Evolutionary conservation across 2,888 invertebrate genomes (phyloP).

Genomic region (Cordilura impudica): DNA sequence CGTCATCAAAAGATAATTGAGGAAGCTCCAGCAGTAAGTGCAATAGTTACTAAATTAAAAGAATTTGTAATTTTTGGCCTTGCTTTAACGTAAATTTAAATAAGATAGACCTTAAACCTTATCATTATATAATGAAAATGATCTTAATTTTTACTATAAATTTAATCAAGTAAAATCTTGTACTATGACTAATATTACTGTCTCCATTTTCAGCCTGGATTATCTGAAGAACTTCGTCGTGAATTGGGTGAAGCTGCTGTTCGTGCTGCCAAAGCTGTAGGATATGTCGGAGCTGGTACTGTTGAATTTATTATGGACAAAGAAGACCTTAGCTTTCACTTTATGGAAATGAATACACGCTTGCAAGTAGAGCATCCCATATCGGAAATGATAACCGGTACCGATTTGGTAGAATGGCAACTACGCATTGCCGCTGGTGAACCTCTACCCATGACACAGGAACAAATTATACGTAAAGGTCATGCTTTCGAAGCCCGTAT

Average conservation of each 20-base stretch:
- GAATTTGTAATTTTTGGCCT: no score
- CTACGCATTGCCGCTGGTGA: conserved; percentile 93
- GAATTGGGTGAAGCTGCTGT: conserved; percentile 94
- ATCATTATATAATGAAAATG: no score
- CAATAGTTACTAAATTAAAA: no score
- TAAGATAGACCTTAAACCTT: no score
- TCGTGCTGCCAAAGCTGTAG: conserved; percentile 94
- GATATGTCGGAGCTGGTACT: conserved; percentile 98
- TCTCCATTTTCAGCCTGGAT: conserved; percentile 84
- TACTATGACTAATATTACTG: not conserved
- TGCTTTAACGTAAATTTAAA: no score
- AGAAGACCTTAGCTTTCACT: conserved; percentile 91
- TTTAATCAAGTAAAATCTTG: conserved; percentile 14
- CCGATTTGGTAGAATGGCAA: conserved; percentile 99
- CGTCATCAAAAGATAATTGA: conserved; percentile 99
- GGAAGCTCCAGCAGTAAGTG: conserved; percentile 95
- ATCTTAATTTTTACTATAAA: no score
- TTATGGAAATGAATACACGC: conserved; percentile 99
- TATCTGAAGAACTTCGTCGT: conserved; percentile 86
- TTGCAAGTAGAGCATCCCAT: conserved; percentile 97
- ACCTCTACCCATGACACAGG: conserved; percentile 87
- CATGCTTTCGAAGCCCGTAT: conserved; percentile 98
- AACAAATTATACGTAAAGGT: conserved; percentile 87
- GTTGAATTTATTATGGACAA: conserved; percentile 98
- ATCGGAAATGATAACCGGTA: conserved; percentile 97